Percentiles rank a stretch among this genome's conserved stretches.
Evolutionary conservation across 1,140 invertebrate genomes (phyloP).

Genomic region (Drosophila nannoptera): DNA sequence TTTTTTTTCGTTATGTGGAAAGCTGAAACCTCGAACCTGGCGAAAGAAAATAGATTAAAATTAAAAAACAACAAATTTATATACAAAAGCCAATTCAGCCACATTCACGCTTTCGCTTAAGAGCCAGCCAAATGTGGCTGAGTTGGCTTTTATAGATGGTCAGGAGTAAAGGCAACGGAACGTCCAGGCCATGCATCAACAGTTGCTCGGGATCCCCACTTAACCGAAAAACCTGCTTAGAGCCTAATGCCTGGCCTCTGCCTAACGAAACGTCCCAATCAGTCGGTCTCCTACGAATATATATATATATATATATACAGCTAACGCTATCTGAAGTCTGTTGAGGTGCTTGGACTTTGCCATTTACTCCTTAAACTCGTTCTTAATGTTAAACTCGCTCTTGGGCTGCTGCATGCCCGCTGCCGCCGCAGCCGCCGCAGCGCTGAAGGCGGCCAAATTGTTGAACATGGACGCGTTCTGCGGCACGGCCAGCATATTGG

Average conservation of each 20-base stretch:
- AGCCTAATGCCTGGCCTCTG: slow-evolving; percentile 32
- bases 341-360: slow-evolving; percentile 6
- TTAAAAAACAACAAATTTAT: slow-evolving; percentile 29
- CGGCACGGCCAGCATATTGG: slow-evolving; percentile 41
- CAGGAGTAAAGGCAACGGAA: slow-evolving; percentile 19
- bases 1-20: slow-evolving; percentile 34
- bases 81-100: slow-evolving; percentile 69
- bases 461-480: slow-evolving; percentile 54
- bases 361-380: slow-evolving; percentile 69
- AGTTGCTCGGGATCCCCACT: slow-evolving; percentile 2
- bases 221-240: slow-evolving; percentile 26
- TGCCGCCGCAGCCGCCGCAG: slow-evolving; percentile 63
- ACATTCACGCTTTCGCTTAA: slow-evolving; percentile 38
- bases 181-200: slow-evolving; percentile 24
- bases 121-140: slow-evolving; percentile 53
- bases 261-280: slow-evolving; percentile 31
- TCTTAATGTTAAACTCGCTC: slow-evolving; percentile 62
- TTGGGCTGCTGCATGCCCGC: slow-evolving; percentile 64
- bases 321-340: neutral
- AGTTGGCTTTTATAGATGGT: slow-evolving; percentile 60
- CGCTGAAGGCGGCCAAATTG: slow-evolving; percentile 65
- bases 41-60: slow-evolving; percentile 19
- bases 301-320: slow-evolving; percentile 1
- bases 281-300: slow-evolving; percentile 48
- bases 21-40: slow-evolving; percentile 41